Evolutionary conservation across 1,140 invertebrate genomes (phyloP), one percentile per base, ranked within the genome.

Genomic region (Caenorhabditis briggsae): DNA sequence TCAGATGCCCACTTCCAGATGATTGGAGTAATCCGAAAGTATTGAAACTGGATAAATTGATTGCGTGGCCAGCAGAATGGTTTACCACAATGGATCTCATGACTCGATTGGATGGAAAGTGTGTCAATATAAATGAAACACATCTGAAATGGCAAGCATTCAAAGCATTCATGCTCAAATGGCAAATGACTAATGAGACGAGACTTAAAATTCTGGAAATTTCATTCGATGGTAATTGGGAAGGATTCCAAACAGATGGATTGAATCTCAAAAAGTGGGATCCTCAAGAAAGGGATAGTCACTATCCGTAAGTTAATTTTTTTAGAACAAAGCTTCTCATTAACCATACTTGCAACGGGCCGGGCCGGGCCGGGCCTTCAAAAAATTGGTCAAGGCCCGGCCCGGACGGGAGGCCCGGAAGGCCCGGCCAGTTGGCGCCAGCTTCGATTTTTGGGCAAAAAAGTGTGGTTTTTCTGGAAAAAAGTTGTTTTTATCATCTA

Each of bases 171-270:
- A 78, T 78, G 70, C 12, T 48, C 18, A 78, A 78, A 23, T 78
- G 70, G 70, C 9, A 50, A 14, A 53, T 23, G 43, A 20, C 8
- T 3, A 46, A 78, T 5, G 46, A 78, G 25, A 48, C 46, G 11
- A 50, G 70, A 50, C 70, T 78, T 0, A 48, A 50, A 53, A 50
- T 78, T n/a, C 46, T 78, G 7, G 70, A 78, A 53, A 25, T 78
- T 78, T 78, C 70, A 14, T 78, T 78, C 9, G 70, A 78, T 23
- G 70, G 70, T 20, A n/a, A 78, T 78, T 78, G 70, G 70, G 33
- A 23, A 23, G 20, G 11, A 23, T 78, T 78, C 12, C 8, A 78
- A 20, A 18, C 3, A 2, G 20, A 20, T 53, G 70, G 70, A 2
- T n/a, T 78, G 9, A 46, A 50, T 5, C n/a, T 23, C 3, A 53